Evolutionary conservation across 2,113 vertebrate species (phyloP), one percentile per base, ranked within the genome.

Genomic region (Manacus vitellinus): DNA sequence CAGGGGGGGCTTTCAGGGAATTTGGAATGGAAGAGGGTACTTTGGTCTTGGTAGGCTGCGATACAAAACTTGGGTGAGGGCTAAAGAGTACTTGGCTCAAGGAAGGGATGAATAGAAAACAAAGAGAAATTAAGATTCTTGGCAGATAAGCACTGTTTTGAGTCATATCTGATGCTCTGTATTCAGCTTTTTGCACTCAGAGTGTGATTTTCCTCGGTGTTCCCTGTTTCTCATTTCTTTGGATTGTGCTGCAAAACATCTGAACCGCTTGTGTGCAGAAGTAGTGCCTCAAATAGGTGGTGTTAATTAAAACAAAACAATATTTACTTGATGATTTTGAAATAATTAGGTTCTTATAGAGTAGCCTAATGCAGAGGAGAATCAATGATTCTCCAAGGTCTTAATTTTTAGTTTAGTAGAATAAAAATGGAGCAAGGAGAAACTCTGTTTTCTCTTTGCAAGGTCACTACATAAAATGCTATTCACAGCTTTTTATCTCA

Each of bases 381-480:
- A 49, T 92, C 35, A 44, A 35, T 35, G 56, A 0, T 92, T 72
- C 61, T 70, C 23, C 2, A 41, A 83, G 58, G 56, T 74, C 76
- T 65, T 89, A 68, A 65, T 68, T 96, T 96, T 86, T 58, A 70
- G 54, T 87, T 94, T 35, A 11, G 14, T 84, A n/a, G 70, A 87
- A 73, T 35, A 37, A 78, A 79, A 93, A 23, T 5, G 66, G 72
- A 51, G 35, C 23, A 65, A 58, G n/a, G 35, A 54, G 61, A 75
- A 92, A 43, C 8, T 76, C 55, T 44, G 6, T 63, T 78, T 84
- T 91, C 31, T 82, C 0, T 84, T 92, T 91, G 77, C 10, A 33
- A 91, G 80, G 80, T 94, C 85, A 91, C 76, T 93, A 65, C 62
- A 65, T 93, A 86, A 95, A 94, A 87, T 86, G 74, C 76, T 94